A percentile compares a stretch with the other conserved stretches of the same genome.
These are phyloP conservation scores for Leucopternis melanops DNA, from an alignment of 2,113 vertebrate genomes.

Conservation along the genomic window DNA sequence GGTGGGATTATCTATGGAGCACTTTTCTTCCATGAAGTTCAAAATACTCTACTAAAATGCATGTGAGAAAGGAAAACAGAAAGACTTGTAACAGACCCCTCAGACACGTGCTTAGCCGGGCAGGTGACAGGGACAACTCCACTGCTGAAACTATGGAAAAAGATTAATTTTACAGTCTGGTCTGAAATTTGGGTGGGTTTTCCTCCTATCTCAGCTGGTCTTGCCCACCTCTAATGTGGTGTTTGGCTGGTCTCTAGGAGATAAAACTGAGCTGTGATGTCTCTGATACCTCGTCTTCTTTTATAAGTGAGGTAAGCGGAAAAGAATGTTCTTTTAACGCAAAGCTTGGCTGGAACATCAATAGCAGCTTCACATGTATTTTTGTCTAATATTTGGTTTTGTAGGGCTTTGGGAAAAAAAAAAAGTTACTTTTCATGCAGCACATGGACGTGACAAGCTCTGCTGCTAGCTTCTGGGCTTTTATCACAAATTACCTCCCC, in stretches of 20 bases:
- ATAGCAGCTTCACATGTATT: constrained; percentile 35
- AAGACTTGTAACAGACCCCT: not conserved
- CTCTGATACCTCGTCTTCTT: constrained; percentile 21
- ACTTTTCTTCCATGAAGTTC: not conserved
- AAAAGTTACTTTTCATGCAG: constrained; percentile 26
- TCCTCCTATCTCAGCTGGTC: not conserved
- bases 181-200: not conserved
- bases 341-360: constrained; percentile 43
- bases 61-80: not conserved
- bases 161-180: not conserved
- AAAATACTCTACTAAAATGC: not conserved
- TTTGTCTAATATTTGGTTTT: constrained; percentile 57
- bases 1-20: not conserved
- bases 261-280: not conserved
- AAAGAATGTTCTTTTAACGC: not conserved
- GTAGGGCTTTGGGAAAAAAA: constrained; percentile 11
- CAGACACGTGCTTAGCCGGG: not conserved
- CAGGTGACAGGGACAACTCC: not conserved
- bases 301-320: not conserved
- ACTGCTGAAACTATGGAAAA: not conserved
- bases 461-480: not conserved
- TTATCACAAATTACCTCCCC: not conserved
- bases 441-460: not conserved
- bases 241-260: not conserved
- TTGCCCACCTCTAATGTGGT: not conserved